Evolutionary conservation across 1,140 invertebrate species (phyloP), one percentile per base, ranked within the genome.

Genomic region (Drosophila kanapiae): DNA sequence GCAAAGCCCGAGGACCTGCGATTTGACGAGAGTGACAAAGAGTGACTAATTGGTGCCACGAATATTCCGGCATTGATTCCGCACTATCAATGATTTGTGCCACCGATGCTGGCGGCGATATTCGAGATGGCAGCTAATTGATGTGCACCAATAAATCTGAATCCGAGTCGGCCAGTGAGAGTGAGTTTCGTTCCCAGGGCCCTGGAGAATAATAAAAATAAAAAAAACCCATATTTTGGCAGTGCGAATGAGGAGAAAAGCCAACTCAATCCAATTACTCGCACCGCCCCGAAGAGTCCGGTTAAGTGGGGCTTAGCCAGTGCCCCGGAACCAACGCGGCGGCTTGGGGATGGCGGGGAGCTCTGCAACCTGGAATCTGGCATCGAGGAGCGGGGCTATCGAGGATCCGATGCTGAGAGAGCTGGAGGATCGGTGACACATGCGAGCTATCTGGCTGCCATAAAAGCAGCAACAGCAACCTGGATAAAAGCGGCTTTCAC

Each of bases 1-100:
- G 31, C 29, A 37, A 37, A n/a, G 61, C n/a, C 62, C 23, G 42
- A 53, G 67, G 69, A 18, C 16, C 33, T 68, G 27, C 48, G 82
- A 87, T 87, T 81, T 54, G 2, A 35, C 27, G 67, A 67, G 67
- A 67, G 29, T 40, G 69, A 72, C 69, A 72, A 72, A 85, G 59
- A 65, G 58, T 87, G 84, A 87, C 80, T 88, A 87, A 87, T 87
- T 84, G 84, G 74, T 80, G 74, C 49, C 61, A 49, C 68, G 31
- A 33, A 51, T 57, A 13, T 33, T 42, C 31, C 54, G n/a, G 63
- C 70, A 87, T 88, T 83, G 84, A 87, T 75, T 54, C 80, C 75
- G 68, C 76, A 80, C 82, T 88, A 87, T 87, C 84, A 84, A 69
- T 71, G 81, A 83, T 87, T 87, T 82, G 75, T 86, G 70, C 75